Evolutionary conservation across 2,797 vertebrate species (phyloP).

Genomic region (Muraenolepis orangiensis): DNA sequence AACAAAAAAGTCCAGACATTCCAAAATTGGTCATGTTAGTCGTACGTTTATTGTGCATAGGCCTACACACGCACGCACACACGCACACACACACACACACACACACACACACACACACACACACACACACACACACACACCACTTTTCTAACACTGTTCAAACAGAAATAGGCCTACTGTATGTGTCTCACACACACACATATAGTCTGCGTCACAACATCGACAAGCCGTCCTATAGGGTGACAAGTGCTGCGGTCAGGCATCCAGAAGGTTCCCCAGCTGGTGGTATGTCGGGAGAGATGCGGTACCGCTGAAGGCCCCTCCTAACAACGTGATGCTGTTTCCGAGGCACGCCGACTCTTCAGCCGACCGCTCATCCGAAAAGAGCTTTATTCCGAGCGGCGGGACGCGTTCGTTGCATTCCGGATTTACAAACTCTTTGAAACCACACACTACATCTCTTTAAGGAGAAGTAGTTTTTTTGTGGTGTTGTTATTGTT

Average conservation of each 20-base stretch:
- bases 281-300: neutral
- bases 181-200: neutral
- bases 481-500: neutral
- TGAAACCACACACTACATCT: neutral
- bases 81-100: neutral
- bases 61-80: neutral
- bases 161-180: neutral
- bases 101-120: neutral
- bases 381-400: neutral
- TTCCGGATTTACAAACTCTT: neutral
- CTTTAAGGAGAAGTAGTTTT: neutral
- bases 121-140: neutral
- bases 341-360: neutral
- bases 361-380: slow-evolving; percentile 8
- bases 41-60: too few species aligned
- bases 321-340: slow-evolving; percentile 43
- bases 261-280: neutral
- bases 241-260: neutral
- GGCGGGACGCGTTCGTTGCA: too few species aligned
- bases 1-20: neutral
- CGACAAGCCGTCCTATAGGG: neutral
- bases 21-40: neutral
- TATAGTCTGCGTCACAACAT: too few species aligned
- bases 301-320: slow-evolving; percentile 29
- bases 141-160: neutral